Evolutionary conservation across 2,888 invertebrate genomes (phyloP).

Genomic region (Adela reaumurella): DNA sequence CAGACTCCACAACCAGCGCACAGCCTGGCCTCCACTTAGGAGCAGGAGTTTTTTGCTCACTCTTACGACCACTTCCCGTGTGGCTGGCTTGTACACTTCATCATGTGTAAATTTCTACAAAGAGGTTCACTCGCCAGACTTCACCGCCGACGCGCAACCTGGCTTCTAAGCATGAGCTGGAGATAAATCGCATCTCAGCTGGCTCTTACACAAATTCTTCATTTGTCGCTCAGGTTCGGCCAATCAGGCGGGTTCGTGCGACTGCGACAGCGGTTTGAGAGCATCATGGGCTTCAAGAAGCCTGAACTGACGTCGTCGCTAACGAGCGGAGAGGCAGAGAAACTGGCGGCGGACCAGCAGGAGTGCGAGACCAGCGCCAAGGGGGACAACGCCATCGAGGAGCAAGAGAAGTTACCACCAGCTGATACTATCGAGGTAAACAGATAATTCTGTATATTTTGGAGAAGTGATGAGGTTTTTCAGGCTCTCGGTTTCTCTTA

Average conservation of each 20-base stretch:
- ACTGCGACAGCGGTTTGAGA: slow-evolving; percentile 78
- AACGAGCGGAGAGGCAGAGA: slow-evolving; percentile 33
- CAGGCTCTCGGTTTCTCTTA: too few species aligned
- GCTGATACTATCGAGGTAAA: slow-evolving; percentile 33
- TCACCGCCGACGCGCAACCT: background rate
- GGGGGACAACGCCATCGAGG: slow-evolving; percentile 13
- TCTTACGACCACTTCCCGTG: slow-evolving; percentile 61
- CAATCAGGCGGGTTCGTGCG: slow-evolving; percentile 85
- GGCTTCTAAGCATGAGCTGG: background rate
- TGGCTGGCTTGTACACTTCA: too few species aligned
- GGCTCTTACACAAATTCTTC: too few species aligned
- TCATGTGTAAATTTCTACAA: too few species aligned
- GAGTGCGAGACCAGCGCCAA: slow-evolving; percentile 29
- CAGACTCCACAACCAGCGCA: background rate
- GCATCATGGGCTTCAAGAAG: slow-evolving; percentile 60
- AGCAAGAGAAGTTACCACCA: slow-evolving; percentile 17
- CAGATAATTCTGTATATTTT: background rate
- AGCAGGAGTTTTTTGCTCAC: slow-evolving; percentile 55
- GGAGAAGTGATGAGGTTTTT: too few species aligned
- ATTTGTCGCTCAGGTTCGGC: slow-evolving; percentile 65
- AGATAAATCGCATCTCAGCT: too few species aligned
- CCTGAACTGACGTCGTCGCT: slow-evolving; percentile 38
- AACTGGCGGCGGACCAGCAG: slow-evolving; percentile 31
- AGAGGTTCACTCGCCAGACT: too few species aligned
- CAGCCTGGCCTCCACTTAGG: background rate